phyloP scores from a whole-genome alignment of 2,888 invertebrate species.

The Chouioia cunea region DNA sequence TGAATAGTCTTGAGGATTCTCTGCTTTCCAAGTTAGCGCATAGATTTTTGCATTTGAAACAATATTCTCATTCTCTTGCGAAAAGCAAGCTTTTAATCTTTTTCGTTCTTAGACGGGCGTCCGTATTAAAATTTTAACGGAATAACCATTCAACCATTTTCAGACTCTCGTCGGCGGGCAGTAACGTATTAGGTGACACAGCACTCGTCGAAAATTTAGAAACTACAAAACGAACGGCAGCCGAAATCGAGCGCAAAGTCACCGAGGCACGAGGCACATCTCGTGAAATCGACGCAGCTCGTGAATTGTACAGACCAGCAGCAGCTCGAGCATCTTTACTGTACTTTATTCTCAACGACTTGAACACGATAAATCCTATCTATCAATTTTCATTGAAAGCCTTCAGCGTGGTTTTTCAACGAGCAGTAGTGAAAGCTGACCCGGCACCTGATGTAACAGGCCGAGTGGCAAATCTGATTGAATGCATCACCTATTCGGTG shows the following conservation, averaged over 20 bases:
- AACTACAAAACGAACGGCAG: constrained; percentile 94
- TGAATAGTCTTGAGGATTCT: constrained; percentile 94
- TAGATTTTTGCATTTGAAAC: background rate
- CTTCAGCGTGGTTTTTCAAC: constrained; percentile 97
- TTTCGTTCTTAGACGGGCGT: background rate
- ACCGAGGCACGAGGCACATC: constrained; percentile 94
- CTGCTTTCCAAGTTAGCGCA: constrained; percentile 76
- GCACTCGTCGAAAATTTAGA: constrained; percentile 96
- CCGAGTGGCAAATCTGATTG: constrained; percentile 90
- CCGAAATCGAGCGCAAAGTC: constrained; percentile 94
- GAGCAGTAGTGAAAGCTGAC: constrained; percentile 91
- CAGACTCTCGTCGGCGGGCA: constrained; percentile 89
- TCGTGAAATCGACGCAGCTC: constrained; percentile 90
- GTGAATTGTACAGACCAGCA: constrained; percentile 89
- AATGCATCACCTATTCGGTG: constrained; percentile 94
- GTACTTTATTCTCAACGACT: constrained; percentile 95
- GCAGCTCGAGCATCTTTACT: constrained; percentile 93
- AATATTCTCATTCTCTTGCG: background rate
- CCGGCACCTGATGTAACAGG: constrained; percentile 82
- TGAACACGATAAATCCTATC: constrained; percentile 96
- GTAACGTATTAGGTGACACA: constrained; percentile 93
- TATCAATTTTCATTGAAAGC: constrained; percentile 98
- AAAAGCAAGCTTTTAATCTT: too few species aligned
- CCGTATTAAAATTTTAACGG: background rate
- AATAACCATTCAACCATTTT: constrained; percentile 3